phyloP scores from a whole-genome alignment of 1,140 invertebrate genomes.

The Luehdorfia chinensis region DNA sequence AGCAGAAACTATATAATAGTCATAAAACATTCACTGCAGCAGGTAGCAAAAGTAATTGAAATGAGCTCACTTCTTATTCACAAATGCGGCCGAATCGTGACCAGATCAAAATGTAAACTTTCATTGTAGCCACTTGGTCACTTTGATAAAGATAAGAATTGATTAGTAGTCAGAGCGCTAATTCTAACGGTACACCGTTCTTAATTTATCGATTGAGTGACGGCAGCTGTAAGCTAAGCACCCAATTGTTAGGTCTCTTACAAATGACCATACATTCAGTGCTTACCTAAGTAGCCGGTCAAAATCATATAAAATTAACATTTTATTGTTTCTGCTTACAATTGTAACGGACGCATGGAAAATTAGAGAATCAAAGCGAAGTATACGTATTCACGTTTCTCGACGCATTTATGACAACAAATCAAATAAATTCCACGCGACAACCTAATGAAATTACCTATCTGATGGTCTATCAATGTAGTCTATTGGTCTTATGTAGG shows the following conservation, averaged over 20 bases:
- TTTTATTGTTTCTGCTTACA: slow-evolving; percentile 19
- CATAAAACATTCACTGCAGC: background rate
- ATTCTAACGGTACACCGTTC: slow-evolving; percentile 47
- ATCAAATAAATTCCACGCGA: background rate
- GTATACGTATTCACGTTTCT: no score
- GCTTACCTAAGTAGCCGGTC: slow-evolving; percentile 21
- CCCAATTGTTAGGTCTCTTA: slow-evolving; percentile 20
- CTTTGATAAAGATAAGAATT: slow-evolving; percentile 47
- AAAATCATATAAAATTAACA: slow-evolving; percentile 21
- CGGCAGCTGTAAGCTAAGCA: slow-evolving; percentile 22
- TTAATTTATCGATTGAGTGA: slow-evolving; percentile 41
- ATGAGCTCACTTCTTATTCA: slow-evolving; percentile 35
- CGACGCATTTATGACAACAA: background rate
- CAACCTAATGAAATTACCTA: background rate
- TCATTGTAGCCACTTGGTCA: slow-evolving; percentile 24
- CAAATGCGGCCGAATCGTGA: slow-evolving; percentile 51
- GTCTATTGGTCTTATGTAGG: slow-evolving; percentile 8
- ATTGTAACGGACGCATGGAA: background rate
- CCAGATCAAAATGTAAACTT: slow-evolving; percentile 41
- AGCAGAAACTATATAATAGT: no score
- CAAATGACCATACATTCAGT: slow-evolving; percentile 16
- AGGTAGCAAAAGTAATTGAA: slow-evolving; percentile 21
- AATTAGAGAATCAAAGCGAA: background rate
- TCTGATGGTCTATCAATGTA: no score
- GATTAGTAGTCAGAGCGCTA: slow-evolving; percentile 44